A percentile compares a stretch with the other conserved stretches of the same genome.
phyloP scores from a whole-genome alignment of 2,113 vertebrate genomes.

The Sus scrofa region T2T-Sscrofa CM000818.6:72159001-72159500 shows the following conservation, averaged over 20 bases:
- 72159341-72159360: neutral
- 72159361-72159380: too few relatives aligned
- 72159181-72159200: neutral
- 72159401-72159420: neutral
- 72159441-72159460: too few relatives aligned
- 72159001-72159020: conserved; percentile 1
- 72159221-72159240: neutral
- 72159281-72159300: neutral
- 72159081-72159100: neutral
- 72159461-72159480: too few relatives aligned
- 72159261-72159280: neutral
- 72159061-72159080: neutral
- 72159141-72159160: neutral
- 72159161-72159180: neutral
- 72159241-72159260: neutral
- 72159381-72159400: neutral
- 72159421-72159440: neutral
- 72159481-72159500: neutral
- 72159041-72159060: neutral
- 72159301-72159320: neutral
- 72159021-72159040: neutral
- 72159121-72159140: neutral
- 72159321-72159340: neutral
- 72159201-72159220: neutral
- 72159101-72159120: neutral